Conservation (phyloP, 2,113 vertebrate genomes). For the Jacana jacana region DNA sequence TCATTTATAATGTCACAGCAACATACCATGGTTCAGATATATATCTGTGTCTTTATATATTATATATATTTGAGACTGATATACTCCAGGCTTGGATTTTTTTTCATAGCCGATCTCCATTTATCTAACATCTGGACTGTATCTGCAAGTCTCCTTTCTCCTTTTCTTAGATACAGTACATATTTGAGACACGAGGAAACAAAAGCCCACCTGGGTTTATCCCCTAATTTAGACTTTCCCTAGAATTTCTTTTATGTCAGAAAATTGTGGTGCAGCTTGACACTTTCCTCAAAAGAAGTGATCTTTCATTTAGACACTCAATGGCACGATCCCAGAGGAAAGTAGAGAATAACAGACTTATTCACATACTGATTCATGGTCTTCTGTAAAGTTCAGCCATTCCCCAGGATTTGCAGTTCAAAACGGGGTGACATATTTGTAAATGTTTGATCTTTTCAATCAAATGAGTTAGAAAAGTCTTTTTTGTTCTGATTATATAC, state of each 20-base stretch:
- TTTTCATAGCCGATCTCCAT: neutral
- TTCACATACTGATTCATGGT: neutral
- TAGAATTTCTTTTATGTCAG: neutral
- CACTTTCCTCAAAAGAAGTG: constrained; percentile 19
- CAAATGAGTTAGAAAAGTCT: neutral
- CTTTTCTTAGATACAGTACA: neutral
- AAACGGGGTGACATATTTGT: constrained; percentile 29
- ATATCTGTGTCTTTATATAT: neutral
- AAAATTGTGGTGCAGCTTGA: neutral
- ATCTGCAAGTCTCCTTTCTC: neutral
- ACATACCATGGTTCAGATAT: neutral
- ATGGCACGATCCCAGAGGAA: constrained; percentile 11
- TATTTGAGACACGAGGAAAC: neutral
- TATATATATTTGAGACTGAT: neutral
- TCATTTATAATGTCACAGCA: neutral
- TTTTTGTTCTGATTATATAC: neutral
- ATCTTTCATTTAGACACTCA: constrained; percentile 37
- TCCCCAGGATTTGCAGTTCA: constrained; percentile 58
- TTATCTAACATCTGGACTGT: neutral
- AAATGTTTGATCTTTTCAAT: constrained; percentile 12
- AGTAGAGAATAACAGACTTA: constrained; percentile 10
- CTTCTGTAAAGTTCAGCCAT: constrained; percentile 55
- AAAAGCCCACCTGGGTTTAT: neutral
- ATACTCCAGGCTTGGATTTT: neutral
- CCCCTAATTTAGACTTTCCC: neutral